Evolutionary conservation across 2,888 invertebrate species (phyloP).

Genomic region (Malacosoma neustria): DNA sequence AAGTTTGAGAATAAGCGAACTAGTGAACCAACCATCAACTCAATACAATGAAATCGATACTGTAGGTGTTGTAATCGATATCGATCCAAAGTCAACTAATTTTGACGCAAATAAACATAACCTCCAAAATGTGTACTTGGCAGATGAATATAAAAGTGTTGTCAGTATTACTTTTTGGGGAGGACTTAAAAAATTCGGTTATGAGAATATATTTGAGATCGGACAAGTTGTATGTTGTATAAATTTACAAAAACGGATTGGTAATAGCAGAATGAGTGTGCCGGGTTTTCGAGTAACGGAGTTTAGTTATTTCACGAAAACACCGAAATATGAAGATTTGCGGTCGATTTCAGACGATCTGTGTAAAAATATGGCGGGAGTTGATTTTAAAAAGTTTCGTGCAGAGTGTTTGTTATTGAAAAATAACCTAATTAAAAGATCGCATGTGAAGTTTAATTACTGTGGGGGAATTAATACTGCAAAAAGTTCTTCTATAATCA

Average conservation of each 20-base stretch:
- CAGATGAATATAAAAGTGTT: constrained; percentile 70
- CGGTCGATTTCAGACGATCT: constrained; percentile 59
- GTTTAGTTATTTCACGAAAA: constrained; percentile 75
- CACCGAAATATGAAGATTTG: constrained; percentile 70
- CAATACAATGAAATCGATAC: constrained; percentile 83
- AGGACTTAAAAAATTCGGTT: constrained; percentile 62
- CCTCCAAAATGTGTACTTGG: constrained; percentile 75
- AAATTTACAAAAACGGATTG: constrained; percentile 78
- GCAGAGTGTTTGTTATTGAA: constrained; percentile 42
- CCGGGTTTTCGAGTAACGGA: constrained; percentile 78
- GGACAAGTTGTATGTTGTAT: constrained; percentile 74
- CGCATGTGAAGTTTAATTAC: constrained; percentile 35
- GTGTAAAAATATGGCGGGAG: constrained; percentile 26
- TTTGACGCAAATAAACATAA: constrained; percentile 40
- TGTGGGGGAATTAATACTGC: constrained; percentile 31
- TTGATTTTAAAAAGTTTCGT: constrained; percentile 32
- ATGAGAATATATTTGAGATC: constrained; percentile 69
- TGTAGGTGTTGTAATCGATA: constrained; percentile 78
- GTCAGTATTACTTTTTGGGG: constrained; percentile 74
- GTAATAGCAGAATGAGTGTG: constrained; percentile 64
- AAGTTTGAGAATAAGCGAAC: constrained; percentile 60
- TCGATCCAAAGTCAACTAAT: constrained; percentile 60
- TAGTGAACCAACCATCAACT: constrained; percentile 30
- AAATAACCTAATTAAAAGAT: constrained; percentile 36
- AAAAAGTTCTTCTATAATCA: constrained; percentile 6